Conservation (phyloP, 2,888 invertebrate genomes). For the Pimpla rufipes region DNA sequence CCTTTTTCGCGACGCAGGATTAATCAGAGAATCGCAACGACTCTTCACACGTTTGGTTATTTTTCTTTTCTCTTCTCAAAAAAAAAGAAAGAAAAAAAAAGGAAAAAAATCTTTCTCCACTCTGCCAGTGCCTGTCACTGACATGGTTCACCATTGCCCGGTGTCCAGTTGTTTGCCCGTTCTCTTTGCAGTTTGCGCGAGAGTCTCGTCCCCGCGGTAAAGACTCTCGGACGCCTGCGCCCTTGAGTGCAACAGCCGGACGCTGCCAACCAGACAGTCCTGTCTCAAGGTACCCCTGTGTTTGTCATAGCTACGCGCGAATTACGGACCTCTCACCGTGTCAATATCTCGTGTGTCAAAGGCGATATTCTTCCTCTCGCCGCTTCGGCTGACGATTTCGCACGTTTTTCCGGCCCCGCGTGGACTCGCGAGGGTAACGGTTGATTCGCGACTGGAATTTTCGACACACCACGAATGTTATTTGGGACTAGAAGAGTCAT, state of each 20-base stretch:
- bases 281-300: constrained; percentile 26
- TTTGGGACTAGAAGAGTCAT: background rate
- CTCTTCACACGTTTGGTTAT: constrained; percentile 70
- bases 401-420: background rate
- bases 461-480: background rate
- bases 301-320: constrained; percentile 45
- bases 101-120: constrained; percentile 15
- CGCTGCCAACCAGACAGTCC: constrained; percentile 19
- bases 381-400: background rate
- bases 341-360: constrained; percentile 40
- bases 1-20: constrained; percentile 40
- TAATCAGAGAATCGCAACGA: constrained; percentile 60
- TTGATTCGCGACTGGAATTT: background rate
- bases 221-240: background rate
- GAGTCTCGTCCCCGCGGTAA: constrained; percentile 7
- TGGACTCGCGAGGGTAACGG: background rate
- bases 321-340: constrained; percentile 39
- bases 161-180: constrained; percentile 43
- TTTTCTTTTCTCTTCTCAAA: background rate
- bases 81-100: too few species aligned
- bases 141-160: constrained; percentile 1
- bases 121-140: constrained; percentile 25
- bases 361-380: background rate
- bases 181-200: constrained; percentile 58
- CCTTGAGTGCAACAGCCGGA: constrained; percentile 6